These are phyloP conservation scores for Bolinopsis microptera DNA, from an alignment of 37 sponge, comb jelly and placozoan genomes.

Conservation along the genomic window DNA sequence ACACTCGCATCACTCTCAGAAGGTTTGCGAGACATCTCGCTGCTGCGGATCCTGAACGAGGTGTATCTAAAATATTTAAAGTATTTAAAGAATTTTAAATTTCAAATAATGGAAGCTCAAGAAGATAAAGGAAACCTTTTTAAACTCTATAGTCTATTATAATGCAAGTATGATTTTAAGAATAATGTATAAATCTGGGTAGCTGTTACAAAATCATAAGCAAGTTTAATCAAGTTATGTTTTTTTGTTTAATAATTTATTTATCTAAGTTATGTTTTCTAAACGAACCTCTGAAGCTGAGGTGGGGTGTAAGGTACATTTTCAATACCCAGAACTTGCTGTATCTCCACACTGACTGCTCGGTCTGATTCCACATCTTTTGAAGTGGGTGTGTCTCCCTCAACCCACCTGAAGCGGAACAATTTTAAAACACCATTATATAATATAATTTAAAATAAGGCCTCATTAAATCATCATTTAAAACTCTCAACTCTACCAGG, in stretches of 20 bases:
- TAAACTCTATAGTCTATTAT: too few species aligned
- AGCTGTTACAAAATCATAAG: not conserved
- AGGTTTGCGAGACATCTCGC: not conserved
- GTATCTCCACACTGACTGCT: slow-evolving; percentile 28
- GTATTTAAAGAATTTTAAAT: too few species aligned
- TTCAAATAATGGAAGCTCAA: too few species aligned
- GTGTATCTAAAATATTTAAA: too few species aligned
- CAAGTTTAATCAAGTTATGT: too few species aligned
- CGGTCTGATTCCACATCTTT: not conserved
- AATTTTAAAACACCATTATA: too few species aligned
- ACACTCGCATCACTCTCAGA: not conserved
- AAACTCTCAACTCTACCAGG: not conserved
- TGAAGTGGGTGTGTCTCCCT: slow-evolving; percentile 36
- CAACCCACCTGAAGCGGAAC: slow-evolving; percentile 39
- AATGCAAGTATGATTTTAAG: too few species aligned
- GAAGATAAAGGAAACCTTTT: too few species aligned
- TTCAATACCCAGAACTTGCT: not conserved
- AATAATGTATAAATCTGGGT: not conserved
- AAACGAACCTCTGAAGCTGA: not conserved
- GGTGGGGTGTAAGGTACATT: not conserved
- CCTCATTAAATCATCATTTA: too few species aligned
- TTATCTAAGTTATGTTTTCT: too few species aligned
- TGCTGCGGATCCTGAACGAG: not conserved
- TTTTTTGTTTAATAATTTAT: not conserved
- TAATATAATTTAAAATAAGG: too few species aligned